phyloP scores from a whole-genome alignment of 2,113 vertebrate genomes.

The Chlorodrepanis virens region DNA sequence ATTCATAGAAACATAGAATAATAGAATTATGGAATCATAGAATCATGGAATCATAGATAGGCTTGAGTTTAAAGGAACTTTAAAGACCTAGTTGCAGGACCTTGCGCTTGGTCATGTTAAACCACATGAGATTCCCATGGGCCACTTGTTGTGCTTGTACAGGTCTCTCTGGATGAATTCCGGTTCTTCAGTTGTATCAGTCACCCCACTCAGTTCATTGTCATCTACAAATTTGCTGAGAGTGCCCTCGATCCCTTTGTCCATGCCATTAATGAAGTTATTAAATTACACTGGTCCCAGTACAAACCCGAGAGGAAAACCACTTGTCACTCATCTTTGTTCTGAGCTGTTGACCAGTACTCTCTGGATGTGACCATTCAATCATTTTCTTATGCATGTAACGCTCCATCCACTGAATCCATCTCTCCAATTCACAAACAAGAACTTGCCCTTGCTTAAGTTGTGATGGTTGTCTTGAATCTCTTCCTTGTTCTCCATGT shows the following conservation, averaged over 20 bases:
- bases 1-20: neutral
- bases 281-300: neutral
- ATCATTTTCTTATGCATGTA: neutral
- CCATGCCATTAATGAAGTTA: neutral
- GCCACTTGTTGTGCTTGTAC: neutral
- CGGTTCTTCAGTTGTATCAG: neutral
- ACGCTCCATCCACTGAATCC: neutral
- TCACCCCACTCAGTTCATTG: neutral
- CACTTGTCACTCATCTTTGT: neutral
- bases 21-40: too few relatives aligned
- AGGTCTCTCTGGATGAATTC: neutral
- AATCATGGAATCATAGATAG: neutral
- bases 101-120: neutral
- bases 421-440: neutral
- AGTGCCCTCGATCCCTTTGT: fast-evolving
- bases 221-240: neutral
- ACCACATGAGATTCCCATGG: neutral
- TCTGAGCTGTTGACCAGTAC: neutral
- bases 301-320: neutral
- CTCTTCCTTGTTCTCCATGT: neutral
- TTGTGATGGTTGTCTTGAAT: neutral
- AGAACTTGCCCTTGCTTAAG: neutral
- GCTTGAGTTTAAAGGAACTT: neutral
- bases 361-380: neutral
- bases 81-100: neutral